Conservation (phyloP, 1,140 invertebrate genomes). For the Odontomachus brunneus region DNA sequence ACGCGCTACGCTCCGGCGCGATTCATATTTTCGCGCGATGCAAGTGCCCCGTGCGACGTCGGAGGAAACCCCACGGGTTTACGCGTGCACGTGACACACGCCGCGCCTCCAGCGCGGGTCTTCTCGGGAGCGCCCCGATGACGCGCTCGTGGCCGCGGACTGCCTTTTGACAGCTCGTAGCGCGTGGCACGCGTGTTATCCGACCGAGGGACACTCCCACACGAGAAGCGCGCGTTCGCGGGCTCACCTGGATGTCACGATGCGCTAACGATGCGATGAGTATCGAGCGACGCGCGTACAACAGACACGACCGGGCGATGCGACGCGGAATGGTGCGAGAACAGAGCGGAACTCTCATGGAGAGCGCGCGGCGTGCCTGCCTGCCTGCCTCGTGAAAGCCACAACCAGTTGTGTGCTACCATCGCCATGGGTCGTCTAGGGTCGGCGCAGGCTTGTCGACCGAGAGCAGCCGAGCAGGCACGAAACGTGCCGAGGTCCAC, state of each 20-base stretch:
- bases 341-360: constrained; percentile 52
- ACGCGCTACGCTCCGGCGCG: constrained; percentile 23
- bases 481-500: constrained; percentile 74
- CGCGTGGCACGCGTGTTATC: constrained; percentile 3
- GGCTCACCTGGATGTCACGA: not conserved
- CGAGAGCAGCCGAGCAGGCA: constrained; percentile 61
- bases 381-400: constrained; percentile 79
- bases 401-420: constrained; percentile 81
- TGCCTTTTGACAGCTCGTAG: constrained; percentile 65
- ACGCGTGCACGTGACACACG: constrained; percentile 58
- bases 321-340: constrained; percentile 26
- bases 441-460: constrained; percentile 75
- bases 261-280: no score
- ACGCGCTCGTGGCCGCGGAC: not conserved
- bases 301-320: not conserved
- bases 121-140: not conserved
- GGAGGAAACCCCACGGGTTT: no score
- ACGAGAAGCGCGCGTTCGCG: constrained; percentile 3
- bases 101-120: not conserved
- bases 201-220: constrained; percentile 40
- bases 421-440: constrained; percentile 82
- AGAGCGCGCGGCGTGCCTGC: constrained; percentile 52
- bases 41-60: no score
- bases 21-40: no score
- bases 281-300: not conserved